Percentiles rank a stretch among this genome's conserved stretches.
Conservation (phyloP, 1,140 invertebrate genomes). For the Aphaenogaster floridana region DNA sequence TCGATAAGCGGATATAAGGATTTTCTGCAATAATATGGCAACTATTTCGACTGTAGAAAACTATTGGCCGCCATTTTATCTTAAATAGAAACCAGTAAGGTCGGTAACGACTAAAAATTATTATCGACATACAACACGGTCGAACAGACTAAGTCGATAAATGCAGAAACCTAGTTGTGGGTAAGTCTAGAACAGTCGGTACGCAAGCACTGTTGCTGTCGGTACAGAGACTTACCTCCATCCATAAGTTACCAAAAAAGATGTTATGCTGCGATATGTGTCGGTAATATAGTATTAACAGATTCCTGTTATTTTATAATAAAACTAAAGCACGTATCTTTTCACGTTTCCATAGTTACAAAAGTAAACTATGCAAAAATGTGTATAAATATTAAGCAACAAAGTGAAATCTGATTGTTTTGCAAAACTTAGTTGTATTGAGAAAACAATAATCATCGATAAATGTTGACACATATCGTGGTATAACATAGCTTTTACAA, state of each 20-base stretch:
- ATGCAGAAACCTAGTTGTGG: background rate
- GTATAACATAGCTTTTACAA: background rate
- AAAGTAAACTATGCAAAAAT: background rate
- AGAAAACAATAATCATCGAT: background rate
- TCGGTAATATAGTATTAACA: slow-evolving; percentile 33
- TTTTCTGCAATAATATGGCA: slow-evolving; percentile 1
- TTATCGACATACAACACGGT: slow-evolving; percentile 1
- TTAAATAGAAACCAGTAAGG: background rate
- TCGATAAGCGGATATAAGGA: background rate
- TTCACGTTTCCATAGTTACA: background rate
- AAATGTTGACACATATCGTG: background rate
- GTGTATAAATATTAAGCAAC: background rate
- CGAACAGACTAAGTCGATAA: slow-evolving; percentile 15
- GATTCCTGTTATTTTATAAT: slow-evolving; percentile 4
- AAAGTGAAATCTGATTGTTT: background rate
- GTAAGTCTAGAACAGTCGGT: slow-evolving; percentile 8
- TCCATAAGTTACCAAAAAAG: slow-evolving; percentile 5
- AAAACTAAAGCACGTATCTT: background rate
- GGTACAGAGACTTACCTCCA: slow-evolving; percentile 50
- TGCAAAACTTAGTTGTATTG: background rate
- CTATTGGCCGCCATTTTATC: background rate
- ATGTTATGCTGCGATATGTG: background rate
- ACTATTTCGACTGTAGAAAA: slow-evolving; percentile 38
- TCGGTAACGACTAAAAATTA: slow-evolving; percentile 5
- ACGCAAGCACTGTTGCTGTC: background rate